Percentiles rank a stretch among this genome's conserved stretches.
Evolutionary conservation across 1,140 invertebrate species (phyloP).

Genomic region (Drosophila erecta): DNA sequence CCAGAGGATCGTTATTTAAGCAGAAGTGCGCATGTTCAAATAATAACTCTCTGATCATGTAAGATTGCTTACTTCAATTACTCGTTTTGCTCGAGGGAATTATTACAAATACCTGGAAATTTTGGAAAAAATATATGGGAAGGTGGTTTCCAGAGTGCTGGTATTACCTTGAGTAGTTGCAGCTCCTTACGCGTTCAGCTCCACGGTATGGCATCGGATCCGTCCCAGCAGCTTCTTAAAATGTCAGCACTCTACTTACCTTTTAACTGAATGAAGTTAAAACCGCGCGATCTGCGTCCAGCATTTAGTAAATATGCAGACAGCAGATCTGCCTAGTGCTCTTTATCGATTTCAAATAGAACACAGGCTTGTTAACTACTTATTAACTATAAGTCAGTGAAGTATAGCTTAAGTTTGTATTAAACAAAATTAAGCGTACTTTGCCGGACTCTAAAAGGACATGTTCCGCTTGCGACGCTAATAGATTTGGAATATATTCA

Average conservation of each 20-base stretch:
- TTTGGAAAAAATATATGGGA: not conserved
- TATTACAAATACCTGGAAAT: conserved; percentile 1
- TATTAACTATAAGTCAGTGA: conserved; percentile 14
- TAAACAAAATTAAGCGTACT: conserved; percentile 46
- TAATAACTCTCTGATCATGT: not conserved
- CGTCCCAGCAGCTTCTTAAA: conserved; percentile 3
- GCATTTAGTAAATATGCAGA: conserved; percentile 23
- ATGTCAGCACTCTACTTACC: conserved; percentile 70
- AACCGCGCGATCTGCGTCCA: conserved; percentile 42
- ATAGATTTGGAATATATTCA: not conserved
- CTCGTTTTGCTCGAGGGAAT: not conserved
- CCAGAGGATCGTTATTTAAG: conserved; percentile 8
- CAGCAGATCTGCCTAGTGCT: conserved; percentile 53
- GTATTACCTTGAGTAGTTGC: conserved; percentile 28
- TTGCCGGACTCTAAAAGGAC: conserved; percentile 13
- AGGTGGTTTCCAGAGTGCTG: not conserved
- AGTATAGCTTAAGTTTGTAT: conserved; percentile 57
- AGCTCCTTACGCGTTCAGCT: conserved; percentile 3
- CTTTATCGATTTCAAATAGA: conserved; percentile 57
- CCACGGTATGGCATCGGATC: not conserved
- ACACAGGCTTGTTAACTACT: conserved; percentile 30
- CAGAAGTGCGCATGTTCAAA: not conserved
- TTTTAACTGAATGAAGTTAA: conserved; percentile 6
- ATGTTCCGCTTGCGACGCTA: conserved; percentile 20
- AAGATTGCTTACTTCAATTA: not conserved